Conservation (phyloP, 2,888 invertebrate species). For the Rhingia rostrata region DNA sequence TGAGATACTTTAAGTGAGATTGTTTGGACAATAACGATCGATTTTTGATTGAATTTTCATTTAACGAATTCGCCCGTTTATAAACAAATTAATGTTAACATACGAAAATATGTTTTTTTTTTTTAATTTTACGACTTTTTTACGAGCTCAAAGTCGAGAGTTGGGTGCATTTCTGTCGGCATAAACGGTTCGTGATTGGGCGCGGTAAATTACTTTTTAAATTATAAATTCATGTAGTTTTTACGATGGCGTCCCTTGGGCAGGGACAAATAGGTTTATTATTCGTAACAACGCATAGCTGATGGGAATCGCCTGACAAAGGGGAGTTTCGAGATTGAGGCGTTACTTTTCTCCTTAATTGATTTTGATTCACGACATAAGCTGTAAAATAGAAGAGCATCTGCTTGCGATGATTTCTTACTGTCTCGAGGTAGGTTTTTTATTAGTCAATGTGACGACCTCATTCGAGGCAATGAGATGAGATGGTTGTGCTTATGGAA, state of each 20-base stretch:
- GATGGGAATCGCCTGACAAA: conserved; percentile 62
- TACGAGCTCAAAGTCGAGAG: conserved; percentile 2
- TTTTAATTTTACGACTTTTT: not conserved
- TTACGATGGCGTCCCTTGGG: conserved; percentile 55
- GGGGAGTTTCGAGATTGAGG: conserved; percentile 45
- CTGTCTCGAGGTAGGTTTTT: too few species aligned
- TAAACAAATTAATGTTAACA: not conserved
- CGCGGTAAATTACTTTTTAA: conserved; percentile 29
- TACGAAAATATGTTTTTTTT: not conserved
- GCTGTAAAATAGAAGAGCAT: conserved; percentile 25
- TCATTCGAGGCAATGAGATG: too few species aligned
- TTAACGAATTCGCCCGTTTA: not conserved
- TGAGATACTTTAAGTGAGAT: not conserved
- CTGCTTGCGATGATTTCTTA: conserved; percentile 5
- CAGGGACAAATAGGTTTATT: conserved; percentile 65
- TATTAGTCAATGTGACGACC: too few species aligned
- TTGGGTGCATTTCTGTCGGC: not conserved
- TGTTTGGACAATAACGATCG: not conserved
- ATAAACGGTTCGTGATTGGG: conserved; percentile 20
- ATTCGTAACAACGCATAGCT: conserved; percentile 20
- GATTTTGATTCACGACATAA: conserved; percentile 63
- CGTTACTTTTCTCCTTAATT: conserved; percentile 56
- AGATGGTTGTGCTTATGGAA: too few species aligned
- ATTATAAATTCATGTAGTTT: conserved; percentile 64
- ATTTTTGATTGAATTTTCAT: not conserved